phyloP scores from a whole-genome alignment of 2,797 vertebrate genomes.

The Danio jaintianensis region DNA sequence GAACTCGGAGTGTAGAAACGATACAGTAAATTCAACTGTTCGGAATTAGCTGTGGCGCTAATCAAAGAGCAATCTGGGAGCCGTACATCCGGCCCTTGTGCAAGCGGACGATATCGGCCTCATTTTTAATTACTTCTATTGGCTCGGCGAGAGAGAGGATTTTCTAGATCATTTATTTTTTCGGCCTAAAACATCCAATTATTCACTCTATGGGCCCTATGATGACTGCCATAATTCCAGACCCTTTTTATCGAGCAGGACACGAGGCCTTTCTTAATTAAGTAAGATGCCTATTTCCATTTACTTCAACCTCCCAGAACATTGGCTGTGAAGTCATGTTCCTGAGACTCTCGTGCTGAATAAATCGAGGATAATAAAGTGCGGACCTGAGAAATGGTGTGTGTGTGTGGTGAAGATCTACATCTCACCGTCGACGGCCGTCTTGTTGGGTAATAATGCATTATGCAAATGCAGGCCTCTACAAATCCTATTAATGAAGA shows the following conservation, averaged over 20 bases:
- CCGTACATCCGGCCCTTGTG: constrained; percentile 58
- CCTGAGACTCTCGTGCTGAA: constrained; percentile 53
- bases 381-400: constrained; percentile 53
- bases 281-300: constrained; percentile 63
- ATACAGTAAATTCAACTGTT: constrained; percentile 59
- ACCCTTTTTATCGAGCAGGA: constrained; percentile 64
- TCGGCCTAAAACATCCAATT: constrained; percentile 67
- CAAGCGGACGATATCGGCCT: constrained; percentile 53
- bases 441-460: constrained; percentile 56
- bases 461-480: constrained; percentile 43
- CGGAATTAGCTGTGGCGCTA: constrained; percentile 59
- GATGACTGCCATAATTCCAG: constrained; percentile 63
- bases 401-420: constrained; percentile 35
- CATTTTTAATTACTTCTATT: constrained; percentile 71
- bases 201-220: constrained; percentile 60
- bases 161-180: constrained; percentile 68
- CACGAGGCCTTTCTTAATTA: constrained; percentile 63
- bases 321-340: constrained; percentile 55
- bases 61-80: constrained; percentile 60
- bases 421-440: constrained; percentile 47
- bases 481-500: constrained; percentile 55
- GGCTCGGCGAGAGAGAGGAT: constrained; percentile 62
- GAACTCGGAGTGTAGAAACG: constrained; percentile 48
- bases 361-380: constrained; percentile 65
- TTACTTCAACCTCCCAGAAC: constrained; percentile 56